Percentiles rank a stretch among this genome's conserved stretches.
Conservation (phyloP, 1,140 invertebrate species). For the Eriocheir sinensis region DNA sequence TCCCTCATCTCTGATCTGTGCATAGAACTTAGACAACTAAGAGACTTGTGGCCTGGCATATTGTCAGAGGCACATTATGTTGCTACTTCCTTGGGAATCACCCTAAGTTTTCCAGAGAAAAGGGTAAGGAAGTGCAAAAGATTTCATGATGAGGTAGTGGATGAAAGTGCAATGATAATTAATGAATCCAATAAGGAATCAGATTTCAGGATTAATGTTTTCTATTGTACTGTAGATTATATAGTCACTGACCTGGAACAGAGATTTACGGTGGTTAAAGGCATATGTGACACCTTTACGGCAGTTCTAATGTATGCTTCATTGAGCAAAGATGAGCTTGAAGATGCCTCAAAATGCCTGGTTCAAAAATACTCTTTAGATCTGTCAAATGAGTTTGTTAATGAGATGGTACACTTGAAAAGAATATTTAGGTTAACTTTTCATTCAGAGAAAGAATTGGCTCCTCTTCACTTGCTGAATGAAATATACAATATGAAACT, state of each 20-base stretch:
- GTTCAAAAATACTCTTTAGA: constrained; percentile 38
- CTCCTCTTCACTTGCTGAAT: constrained; percentile 45
- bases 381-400: constrained; percentile 47
- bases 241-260: constrained; percentile 49
- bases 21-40: not conserved
- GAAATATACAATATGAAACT: constrained; percentile 50
- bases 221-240: constrained; percentile 46
- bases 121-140: constrained; percentile 27
- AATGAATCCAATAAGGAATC: constrained; percentile 28
- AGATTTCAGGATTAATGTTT: constrained; percentile 55
- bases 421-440: constrained; percentile 51
- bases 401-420: constrained; percentile 18
- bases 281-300: constrained; percentile 33
- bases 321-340: constrained; percentile 36
- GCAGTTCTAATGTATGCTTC: constrained; percentile 34
- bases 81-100: constrained; percentile 48
- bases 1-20: constrained; percentile 52
- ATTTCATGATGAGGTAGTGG: constrained; percentile 30
- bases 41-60: constrained; percentile 34
- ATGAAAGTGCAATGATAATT: constrained; percentile 36
- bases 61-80: constrained; percentile 38
- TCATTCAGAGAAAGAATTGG: constrained; percentile 29
- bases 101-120: constrained; percentile 45
- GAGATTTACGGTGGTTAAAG: not conserved
- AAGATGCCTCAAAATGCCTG: not conserved